Evolutionary conservation across 2,797 vertebrate genomes (phyloP).

Genomic region (Eleutherodactylus coqui): DNA sequence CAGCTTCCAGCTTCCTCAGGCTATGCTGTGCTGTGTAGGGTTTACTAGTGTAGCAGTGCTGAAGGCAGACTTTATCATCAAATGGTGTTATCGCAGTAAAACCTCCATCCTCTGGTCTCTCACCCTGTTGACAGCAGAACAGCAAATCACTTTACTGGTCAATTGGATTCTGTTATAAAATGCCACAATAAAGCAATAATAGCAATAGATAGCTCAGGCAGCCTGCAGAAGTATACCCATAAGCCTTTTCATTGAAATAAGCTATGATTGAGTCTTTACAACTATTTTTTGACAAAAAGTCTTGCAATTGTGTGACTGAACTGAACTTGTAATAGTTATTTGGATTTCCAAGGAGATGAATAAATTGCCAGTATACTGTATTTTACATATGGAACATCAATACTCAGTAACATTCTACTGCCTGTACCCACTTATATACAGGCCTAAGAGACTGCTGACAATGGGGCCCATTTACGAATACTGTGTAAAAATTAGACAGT

Average conservation of each 20-base stretch:
- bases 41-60: constrained; percentile 70
- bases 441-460: no score
- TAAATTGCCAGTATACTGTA: not conserved
- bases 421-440: not conserved
- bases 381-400: not conserved
- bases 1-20: constrained; percentile 71
- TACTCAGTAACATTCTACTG: not conserved
- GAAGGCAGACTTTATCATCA: constrained; percentile 75
- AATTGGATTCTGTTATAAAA: constrained; percentile 25
- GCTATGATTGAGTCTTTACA: not conserved
- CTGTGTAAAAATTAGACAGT: no score
- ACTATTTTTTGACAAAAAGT: not conserved
- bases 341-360: not conserved
- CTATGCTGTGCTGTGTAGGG: constrained; percentile 60
- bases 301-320: not conserved
- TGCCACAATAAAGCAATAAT: constrained; percentile 8
- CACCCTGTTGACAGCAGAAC: constrained; percentile 56
- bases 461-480: no score
- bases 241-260: no score
- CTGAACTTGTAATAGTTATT: not conserved
- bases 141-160: constrained; percentile 24
- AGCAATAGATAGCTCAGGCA: not conserved
- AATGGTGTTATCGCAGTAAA: constrained; percentile 62
- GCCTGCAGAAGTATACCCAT: not conserved
- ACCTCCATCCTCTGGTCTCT: constrained; percentile 46